Evolutionary conservation across 2,113 vertebrate species (phyloP).

Genomic region (Python bivittatus): DNA sequence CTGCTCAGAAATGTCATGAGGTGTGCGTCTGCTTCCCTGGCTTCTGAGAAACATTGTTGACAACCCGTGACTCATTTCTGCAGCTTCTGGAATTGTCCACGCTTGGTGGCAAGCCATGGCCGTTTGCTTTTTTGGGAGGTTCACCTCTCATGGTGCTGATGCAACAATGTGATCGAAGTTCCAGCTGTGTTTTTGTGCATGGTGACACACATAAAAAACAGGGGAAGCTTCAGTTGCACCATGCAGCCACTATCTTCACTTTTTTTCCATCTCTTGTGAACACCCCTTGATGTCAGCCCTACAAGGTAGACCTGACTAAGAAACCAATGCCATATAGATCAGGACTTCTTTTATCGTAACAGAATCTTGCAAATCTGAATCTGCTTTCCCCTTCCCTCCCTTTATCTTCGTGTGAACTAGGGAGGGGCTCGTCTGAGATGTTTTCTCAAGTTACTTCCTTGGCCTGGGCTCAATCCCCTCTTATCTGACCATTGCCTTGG

Average conservation of each 20-base stretch:
- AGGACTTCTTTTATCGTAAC: not conserved
- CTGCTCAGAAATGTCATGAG: not conserved
- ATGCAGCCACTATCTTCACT: not conserved
- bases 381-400: not conserved
- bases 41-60: not conserved
- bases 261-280: not conserved
- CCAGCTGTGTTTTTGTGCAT: not conserved
- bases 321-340: not conserved
- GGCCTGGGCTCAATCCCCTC: not conserved
- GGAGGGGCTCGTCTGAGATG: not conserved
- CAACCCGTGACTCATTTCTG: not conserved
- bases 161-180: not conserved
- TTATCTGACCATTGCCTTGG: not conserved
- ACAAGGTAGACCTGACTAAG: not conserved
- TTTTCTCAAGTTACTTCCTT: not conserved
- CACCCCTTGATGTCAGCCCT: not conserved
- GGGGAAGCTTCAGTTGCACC: not conserved
- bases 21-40: not conserved
- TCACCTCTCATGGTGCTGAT: not conserved
- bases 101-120: not conserved
- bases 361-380: not conserved
- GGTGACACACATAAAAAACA: not conserved
- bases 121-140: not conserved
- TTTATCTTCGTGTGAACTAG: not conserved
- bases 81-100: not conserved